Evolutionary conservation across 2,113 vertebrate genomes (phyloP).

Genomic region (Polyodon spathula): DNA sequence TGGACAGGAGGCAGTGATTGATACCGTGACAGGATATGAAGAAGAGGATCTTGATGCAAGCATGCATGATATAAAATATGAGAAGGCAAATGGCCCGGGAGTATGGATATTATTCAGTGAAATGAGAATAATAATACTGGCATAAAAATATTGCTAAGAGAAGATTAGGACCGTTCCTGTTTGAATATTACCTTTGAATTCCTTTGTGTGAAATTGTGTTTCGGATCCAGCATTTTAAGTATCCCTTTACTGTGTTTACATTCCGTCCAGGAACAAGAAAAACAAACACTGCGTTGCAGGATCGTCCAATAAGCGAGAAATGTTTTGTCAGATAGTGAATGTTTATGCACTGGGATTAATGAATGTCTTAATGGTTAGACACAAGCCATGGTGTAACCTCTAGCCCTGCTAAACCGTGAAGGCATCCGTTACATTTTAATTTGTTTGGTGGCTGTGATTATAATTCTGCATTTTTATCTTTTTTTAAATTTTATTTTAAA

Average conservation of each 20-base stretch:
- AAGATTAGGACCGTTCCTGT: conserved; percentile 80
- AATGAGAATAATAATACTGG: conserved; percentile 86
- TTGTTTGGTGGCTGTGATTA: not conserved
- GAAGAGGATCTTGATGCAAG: conserved; percentile 67
- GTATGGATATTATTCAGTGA: conserved; percentile 90
- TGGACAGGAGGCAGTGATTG: conserved; percentile 98
- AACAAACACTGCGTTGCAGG: conserved; percentile 8
- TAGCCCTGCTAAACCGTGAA: conserved; percentile 7
- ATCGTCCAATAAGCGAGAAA: conserved; percentile 21
- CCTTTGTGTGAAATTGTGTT: conserved; percentile 37
- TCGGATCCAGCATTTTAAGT: conserved; percentile 39
- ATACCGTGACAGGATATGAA: conserved; percentile 95
- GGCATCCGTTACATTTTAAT: not conserved
- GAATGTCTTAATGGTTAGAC: not conserved
- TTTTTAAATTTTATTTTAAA: not conserved
- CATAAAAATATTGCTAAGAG: conserved; percentile 77
- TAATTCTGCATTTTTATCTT: conserved; percentile 1
- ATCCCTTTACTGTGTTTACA: not conserved
- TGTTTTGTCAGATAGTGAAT: conserved; percentile 28
- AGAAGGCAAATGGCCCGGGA: conserved; percentile 70
- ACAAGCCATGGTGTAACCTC: conserved; percentile 3
- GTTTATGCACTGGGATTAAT: conserved; percentile 27
- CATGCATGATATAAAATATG: conserved; percentile 74
- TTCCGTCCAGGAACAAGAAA: conserved; percentile 17
- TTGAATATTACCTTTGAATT: conserved; percentile 63